phyloP scores from a whole-genome alignment of 2,888 invertebrate genomes.

The Macrophya alboannulata region DNA sequence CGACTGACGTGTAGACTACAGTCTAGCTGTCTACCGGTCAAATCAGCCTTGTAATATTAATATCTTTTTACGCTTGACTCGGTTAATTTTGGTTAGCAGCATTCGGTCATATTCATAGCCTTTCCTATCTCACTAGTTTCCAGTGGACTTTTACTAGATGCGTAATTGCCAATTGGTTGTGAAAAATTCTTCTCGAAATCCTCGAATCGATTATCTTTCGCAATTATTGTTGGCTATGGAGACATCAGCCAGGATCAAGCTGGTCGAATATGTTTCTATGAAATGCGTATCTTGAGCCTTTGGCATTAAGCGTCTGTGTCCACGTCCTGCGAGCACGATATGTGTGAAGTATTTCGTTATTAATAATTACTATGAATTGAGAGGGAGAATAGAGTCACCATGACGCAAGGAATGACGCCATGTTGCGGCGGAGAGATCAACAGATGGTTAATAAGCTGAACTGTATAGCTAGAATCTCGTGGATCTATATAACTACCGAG shows the following conservation, averaged over 20 bases:
- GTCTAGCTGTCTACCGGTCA: conserved; percentile 50
- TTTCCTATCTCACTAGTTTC: neutral
- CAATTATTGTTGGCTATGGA: no score
- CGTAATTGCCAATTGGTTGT: neutral
- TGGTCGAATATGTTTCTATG: neutral
- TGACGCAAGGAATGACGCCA: conserved; percentile 45
- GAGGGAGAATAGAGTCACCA: conserved; percentile 29
- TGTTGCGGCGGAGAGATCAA: conserved; percentile 50
- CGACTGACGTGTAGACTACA: conserved; percentile 30
- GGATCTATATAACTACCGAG: neutral
- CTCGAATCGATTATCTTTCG: neutral
- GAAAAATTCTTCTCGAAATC: neutral
- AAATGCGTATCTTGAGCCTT: neutral
- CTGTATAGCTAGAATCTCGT: neutral
- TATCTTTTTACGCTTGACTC: conserved; percentile 34
- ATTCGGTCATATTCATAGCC: neutral
- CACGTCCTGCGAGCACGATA: neutral
- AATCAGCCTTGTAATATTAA: conserved; percentile 52
- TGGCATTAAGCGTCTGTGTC: neutral
- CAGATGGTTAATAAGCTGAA: conserved; percentile 51
- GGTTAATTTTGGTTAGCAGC: conserved; percentile 21
- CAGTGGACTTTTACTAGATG: neutral
- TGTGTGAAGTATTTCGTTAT: neutral
- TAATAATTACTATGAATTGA: conserved; percentile 25
- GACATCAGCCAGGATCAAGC: no score